Base-by-base conservation (phyloP, 2,888 invertebrate genomes). In the Idaea biselata region DNA sequence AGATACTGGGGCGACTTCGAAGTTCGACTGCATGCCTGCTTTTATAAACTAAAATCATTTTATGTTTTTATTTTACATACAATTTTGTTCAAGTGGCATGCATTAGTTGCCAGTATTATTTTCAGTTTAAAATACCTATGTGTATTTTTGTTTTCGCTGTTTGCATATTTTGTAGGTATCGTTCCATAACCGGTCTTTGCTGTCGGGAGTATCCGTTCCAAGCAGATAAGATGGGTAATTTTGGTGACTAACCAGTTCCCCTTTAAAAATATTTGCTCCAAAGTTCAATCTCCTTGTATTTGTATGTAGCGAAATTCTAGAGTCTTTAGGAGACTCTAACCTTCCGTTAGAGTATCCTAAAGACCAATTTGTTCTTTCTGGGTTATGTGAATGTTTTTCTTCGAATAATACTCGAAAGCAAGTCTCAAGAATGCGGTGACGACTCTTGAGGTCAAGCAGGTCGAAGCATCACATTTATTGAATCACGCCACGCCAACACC, bases 391-490 rank as follows among this genome's bases (percentile, higher is more conserved):
- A 44, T 44, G 44, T 44, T 44, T 32, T 25, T 25, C 25, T 25
- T 44, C 44, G 44, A 44, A 44, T 8, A 44, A 44, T 44, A 44
- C 44, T 44, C 44, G 75, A 72, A 68, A 75, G 76, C 75, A 66
- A 74, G 78, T 78, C 78, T 80, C 77, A 81, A 80, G 82, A 83
- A 84, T 84, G 81, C 76, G 74, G 74, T 73, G 80, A 72, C 71
- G 69, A 58, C 61, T 63, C 68, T 58, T 63, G 72, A 77, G 78
- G 78, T 81, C 78, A 67, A 58, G 55, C 58, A 65, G 76, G 76
- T 78, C 76, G 74, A 70, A 59, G 63, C 69, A 65, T 68, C 44
- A 44, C 73, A 67, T 68, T 67, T 65, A 72, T 73, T 63, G 66
- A 73, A 72, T 73, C 72, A 73, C 68, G 63, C 68, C 64, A 69